Evolutionary conservation across 2,888 invertebrate genomes (phyloP).

Genomic region (Endotricha flammealis): DNA sequence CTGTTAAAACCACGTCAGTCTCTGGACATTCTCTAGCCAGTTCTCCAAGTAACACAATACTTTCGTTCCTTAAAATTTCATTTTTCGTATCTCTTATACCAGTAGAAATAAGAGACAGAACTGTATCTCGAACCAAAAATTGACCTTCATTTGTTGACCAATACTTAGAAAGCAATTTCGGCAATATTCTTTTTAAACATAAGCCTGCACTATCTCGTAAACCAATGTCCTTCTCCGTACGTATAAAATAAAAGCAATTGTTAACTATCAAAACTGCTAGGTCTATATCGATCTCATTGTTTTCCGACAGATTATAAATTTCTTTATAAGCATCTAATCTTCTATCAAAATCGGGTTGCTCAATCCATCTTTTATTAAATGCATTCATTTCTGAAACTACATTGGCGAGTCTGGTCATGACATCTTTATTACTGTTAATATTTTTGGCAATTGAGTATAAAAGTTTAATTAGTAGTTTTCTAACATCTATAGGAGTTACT

Average conservation of each 20-base stretch:
- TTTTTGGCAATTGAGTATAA: slow-evolving; percentile 78
- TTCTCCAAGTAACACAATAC: slow-evolving; percentile 86
- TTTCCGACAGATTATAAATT: slow-evolving; percentile 76
- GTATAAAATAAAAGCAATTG: slow-evolving; percentile 88
- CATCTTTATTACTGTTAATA: slow-evolving; percentile 47
- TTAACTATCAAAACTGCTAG: slow-evolving; percentile 86
- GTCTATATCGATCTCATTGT: slow-evolving; percentile 77
- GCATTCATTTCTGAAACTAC: slow-evolving; percentile 87
- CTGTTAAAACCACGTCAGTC: slow-evolving; percentile 83
- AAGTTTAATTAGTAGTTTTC: slow-evolving; percentile 83
- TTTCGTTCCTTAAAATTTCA: slow-evolving; percentile 87
- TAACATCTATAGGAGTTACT: slow-evolving; percentile 80
- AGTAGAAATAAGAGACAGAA: slow-evolving; percentile 84
- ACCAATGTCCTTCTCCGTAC: slow-evolving; percentile 89
- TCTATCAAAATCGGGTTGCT: slow-evolving; percentile 93
- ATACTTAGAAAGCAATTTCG: slow-evolving; percentile 79
- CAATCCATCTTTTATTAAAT: slow-evolving; percentile 92
- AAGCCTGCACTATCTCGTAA: slow-evolving; percentile 87
- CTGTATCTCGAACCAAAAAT: slow-evolving; percentile 84
- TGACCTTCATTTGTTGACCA: slow-evolving; percentile 77
- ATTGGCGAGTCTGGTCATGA: slow-evolving; percentile 70
- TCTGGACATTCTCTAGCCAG: slow-evolving; percentile 85
- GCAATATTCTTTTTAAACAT: slow-evolving; percentile 84
- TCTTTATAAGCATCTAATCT: slow-evolving; percentile 87
- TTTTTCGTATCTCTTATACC: slow-evolving; percentile 84